These are phyloP conservation scores for Idaea biselata DNA, from an alignment of 2,888 invertebrate species.

Conservation along the genomic window DNA sequence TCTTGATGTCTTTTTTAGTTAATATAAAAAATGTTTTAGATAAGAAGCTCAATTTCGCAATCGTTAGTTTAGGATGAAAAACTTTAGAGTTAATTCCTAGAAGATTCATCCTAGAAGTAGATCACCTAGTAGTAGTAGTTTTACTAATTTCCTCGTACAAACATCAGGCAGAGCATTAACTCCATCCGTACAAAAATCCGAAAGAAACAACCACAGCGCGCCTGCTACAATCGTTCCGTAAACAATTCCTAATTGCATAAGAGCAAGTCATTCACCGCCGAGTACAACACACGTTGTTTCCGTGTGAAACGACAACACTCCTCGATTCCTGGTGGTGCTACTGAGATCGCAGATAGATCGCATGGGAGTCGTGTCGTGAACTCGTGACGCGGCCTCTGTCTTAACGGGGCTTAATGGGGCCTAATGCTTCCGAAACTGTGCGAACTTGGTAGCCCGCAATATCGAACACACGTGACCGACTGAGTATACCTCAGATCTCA, in stretches of 20 bases:
- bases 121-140: too few species aligned
- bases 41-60: background rate
- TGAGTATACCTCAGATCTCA: slow-evolving; percentile 25
- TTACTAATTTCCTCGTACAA: too few species aligned
- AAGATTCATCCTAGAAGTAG: too few species aligned
- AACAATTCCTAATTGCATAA: slow-evolving; percentile 24
- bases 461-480: slow-evolving; percentile 66
- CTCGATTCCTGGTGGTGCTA: slow-evolving; percentile 61
- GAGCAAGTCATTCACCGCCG: background rate
- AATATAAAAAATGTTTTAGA: background rate
- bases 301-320: slow-evolving; percentile 67
- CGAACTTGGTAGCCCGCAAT: slow-evolving; percentile 75
- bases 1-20: slow-evolving; percentile 16
- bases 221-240: background rate
- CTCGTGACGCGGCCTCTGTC: slow-evolving; percentile 74
- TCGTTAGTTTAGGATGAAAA: background rate
- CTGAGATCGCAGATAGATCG: slow-evolving; percentile 76
- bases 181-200: too few species aligned
- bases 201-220: too few species aligned
- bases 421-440: slow-evolving; percentile 81
- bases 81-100: too few species aligned
- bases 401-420: slow-evolving; percentile 80
- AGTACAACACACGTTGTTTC: slow-evolving; percentile 39
- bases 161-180: background rate
- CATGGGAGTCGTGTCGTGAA: slow-evolving; percentile 71